Evolutionary conservation across 1,140 invertebrate species (phyloP).

Genomic region (Zaprionus tsacasi): DNA sequence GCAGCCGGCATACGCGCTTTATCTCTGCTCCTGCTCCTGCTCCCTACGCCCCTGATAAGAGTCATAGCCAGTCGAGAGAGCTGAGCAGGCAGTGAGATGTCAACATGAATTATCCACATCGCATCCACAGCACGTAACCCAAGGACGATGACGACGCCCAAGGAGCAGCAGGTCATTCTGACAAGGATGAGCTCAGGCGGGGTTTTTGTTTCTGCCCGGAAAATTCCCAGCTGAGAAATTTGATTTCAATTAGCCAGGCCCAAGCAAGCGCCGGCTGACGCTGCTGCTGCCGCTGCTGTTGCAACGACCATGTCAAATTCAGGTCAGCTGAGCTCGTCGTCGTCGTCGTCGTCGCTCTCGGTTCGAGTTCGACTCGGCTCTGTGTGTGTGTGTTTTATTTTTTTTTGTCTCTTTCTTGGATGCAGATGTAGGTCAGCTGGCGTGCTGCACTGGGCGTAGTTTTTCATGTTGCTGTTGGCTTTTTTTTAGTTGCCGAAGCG

Average conservation of each 20-base stretch:
- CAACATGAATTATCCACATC: conserved; percentile 25
- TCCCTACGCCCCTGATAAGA: neutral
- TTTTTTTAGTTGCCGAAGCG: conserved; percentile 57
- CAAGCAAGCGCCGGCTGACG: conserved; percentile 17
- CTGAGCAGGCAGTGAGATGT: neutral
- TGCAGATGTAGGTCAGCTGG: conserved; percentile 74
- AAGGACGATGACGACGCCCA: conserved; percentile 37
- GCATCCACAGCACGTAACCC: conserved; percentile 19
- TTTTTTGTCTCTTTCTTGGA: conserved; percentile 29
- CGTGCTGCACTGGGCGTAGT: conserved; percentile 21
- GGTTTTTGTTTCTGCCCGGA: neutral
- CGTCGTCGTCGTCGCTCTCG: neutral
- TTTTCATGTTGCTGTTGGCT: neutral
- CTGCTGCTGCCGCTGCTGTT: neutral
- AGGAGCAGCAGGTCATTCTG: conserved; percentile 8
- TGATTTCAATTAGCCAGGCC: conserved; percentile 69
- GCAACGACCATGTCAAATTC: conserved; percentile 43
- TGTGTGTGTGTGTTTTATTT: no score
- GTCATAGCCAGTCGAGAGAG: neutral
- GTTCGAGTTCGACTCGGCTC: conserved; percentile 28
- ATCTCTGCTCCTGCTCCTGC: neutral
- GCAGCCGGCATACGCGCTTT: neutral
- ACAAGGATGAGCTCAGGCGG: neutral
- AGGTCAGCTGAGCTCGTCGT: conserved; percentile 57
- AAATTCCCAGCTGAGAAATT: conserved; percentile 54